phyloP scores from a whole-genome alignment of 2,888 invertebrate species.

The Apocheima hispidaria region DNA sequence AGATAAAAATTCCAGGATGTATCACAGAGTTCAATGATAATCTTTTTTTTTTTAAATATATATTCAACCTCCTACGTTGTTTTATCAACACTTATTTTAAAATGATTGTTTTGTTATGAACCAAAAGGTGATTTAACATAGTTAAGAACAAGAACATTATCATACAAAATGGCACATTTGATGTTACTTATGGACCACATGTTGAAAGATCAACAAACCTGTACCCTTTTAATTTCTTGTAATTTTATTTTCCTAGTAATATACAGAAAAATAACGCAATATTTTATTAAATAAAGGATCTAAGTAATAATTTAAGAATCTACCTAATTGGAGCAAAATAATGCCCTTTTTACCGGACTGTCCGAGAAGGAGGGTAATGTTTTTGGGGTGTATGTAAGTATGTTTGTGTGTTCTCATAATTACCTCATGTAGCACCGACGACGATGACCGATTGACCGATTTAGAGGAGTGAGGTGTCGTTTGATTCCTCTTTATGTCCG shows the following conservation, averaged over 20 bases:
- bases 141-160: background rate
- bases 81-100: background rate
- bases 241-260: background rate
- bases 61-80: background rate
- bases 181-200: background rate
- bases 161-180: background rate
- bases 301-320: no score
- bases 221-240: background rate
- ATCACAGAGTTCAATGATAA: background rate
- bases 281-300: background rate
- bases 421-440: no score
- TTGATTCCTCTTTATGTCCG: no score
- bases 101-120: background rate
- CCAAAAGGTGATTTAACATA: background rate
- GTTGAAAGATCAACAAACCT: conserved; percentile 1
- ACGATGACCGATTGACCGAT: no score
- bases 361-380: no score
- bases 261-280: background rate
- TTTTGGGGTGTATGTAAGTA: no score
- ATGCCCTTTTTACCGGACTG: no score
- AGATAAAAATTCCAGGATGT: conserved; percentile 2
- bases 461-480: no score
- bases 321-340: no score
- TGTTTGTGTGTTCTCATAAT: no score
- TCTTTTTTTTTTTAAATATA: background rate